Base-by-base conservation (phyloP, 1,140 invertebrate genomes). In the silkworm (Bombyx mori) region DNA sequence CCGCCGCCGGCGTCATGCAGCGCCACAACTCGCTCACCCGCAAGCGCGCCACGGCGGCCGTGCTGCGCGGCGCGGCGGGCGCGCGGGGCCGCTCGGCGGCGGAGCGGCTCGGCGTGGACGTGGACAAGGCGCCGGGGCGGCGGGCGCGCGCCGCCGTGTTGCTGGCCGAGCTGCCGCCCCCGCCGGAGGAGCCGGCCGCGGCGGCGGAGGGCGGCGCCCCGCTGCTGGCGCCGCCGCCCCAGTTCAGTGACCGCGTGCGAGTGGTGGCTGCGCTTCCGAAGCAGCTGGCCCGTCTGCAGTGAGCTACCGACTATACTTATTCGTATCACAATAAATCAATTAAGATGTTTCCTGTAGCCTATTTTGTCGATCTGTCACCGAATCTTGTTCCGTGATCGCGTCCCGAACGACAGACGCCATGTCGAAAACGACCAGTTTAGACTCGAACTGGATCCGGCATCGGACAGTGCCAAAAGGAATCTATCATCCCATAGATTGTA, bases 231-330 rank as follows among this genome's bases (percentile, higher is more conserved):
- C 92, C 89, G 61, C 92, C 92, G n/a, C 92, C 92, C 12, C 92
- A 93, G 78, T 93, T 93, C 74, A 92, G 91, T 75, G 92, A 93
- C 70, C 88, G 92, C 58, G 93, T 94, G 12, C 90, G 94, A 61
- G 94, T 96, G 58, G 93, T 95, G 22, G 94, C 93, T 44, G 91
- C 94, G 49, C 90, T 94, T 75, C 94, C 94, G 53, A 96, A 95
- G 83, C 77, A 71, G 42, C 68, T 78, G 18, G 74, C 81, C 42
- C 80, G 75, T 53, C 61, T 79, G 63, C 79, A 80, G 53, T 73
- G 56, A 52, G n/a, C 44, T 22, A 47, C 10, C 12, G 12, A n/a
- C 10, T 8, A 7, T n/a, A 47, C 10, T 10, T 10, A 7, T 7
- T 47, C 12, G 7, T 47, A 47, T 12, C 12, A 47, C 46, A 18